These are phyloP conservation scores for Thymallus thymallus DNA, from an alignment of 2,113 vertebrate species.

Conservation along the genomic window DNA sequence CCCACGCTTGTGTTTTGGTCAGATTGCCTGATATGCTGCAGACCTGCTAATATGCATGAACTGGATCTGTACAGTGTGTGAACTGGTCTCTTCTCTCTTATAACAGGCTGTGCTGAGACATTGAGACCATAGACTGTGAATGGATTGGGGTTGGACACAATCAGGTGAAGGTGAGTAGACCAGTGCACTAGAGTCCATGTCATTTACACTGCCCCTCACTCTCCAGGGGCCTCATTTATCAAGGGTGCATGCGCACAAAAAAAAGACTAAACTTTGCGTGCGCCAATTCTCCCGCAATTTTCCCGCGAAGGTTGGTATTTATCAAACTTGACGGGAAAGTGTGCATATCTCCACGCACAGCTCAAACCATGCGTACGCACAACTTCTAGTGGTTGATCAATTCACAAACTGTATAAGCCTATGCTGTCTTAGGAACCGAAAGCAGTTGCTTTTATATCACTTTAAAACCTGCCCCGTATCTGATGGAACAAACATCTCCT, in stretches of 20 bases:
- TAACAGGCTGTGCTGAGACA: conserved; percentile 56
- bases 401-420: too few species aligned
- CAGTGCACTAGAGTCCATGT: not conserved
- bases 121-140: conserved; percentile 49
- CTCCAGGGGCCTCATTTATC: not conserved
- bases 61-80: conserved; percentile 8
- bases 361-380: too few species aligned
- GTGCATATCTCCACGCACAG: too few species aligned
- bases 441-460: not conserved
- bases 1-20: too few species aligned
- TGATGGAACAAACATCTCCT: not conserved
- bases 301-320: too few species aligned
- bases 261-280: not conserved
- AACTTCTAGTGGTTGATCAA: too few species aligned
- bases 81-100: conserved; percentile 21
- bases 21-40: too few species aligned
- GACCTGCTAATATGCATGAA: not conserved
- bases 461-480: conserved; percentile 10
- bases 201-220: conserved; percentile 2
- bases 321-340: too few species aligned
- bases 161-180: conserved; percentile 57
- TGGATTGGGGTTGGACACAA: conserved; percentile 41
- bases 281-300: not conserved
- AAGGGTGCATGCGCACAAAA: too few species aligned
- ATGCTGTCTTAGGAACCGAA: too few species aligned